Conservation (phyloP, 1,140 invertebrate species). For the Macrosteles quadrilineatus region DNA sequence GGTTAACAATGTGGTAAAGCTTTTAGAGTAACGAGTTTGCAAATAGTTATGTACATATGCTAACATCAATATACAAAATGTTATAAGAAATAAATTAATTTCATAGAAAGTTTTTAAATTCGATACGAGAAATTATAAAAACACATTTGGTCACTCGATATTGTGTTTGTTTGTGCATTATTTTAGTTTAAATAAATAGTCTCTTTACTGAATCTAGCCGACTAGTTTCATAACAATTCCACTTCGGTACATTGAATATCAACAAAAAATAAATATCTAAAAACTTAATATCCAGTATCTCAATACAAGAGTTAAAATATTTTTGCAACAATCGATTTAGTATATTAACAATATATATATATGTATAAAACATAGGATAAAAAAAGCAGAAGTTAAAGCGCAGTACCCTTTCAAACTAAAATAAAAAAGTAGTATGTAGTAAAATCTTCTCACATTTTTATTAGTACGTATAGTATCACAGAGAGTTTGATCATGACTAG, state of each 20-base stretch:
- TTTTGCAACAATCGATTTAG: constrained; percentile 29
- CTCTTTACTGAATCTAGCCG: constrained; percentile 27
- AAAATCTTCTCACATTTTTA: constrained; percentile 32
- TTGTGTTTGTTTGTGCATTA: constrained; percentile 28
- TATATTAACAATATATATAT: constrained; percentile 25
- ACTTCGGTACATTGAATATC: constrained; percentile 18
- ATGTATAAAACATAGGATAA: constrained; percentile 25
- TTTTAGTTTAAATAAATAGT: constrained; percentile 25
- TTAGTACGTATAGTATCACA: constrained; percentile 42
- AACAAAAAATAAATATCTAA: constrained; percentile 30
- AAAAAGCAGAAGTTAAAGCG: constrained; percentile 33
- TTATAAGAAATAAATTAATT: constrained; percentile 24
- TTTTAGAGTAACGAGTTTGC: constrained; percentile 32
- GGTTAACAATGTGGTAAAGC: constrained; percentile 36
- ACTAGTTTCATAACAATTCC: constrained; percentile 19
- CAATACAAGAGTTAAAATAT: constrained; percentile 14
- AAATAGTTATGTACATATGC: constrained; percentile 30
- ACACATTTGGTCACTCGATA: constrained; percentile 36
- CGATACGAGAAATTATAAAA: constrained; percentile 24
- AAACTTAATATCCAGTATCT: constrained; percentile 28
- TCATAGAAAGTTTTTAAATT: constrained; percentile 31
- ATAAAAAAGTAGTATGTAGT: constrained; percentile 35
- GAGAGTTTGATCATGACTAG: constrained; percentile 42
- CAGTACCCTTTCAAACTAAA: constrained; percentile 26
- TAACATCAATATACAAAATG: constrained; percentile 33